A percentile compares a stretch with the other conserved stretches of the same genome.
Evolutionary conservation across 2,797 vertebrate genomes (phyloP).

Genomic region (Intellagama lesueurii): DNA sequence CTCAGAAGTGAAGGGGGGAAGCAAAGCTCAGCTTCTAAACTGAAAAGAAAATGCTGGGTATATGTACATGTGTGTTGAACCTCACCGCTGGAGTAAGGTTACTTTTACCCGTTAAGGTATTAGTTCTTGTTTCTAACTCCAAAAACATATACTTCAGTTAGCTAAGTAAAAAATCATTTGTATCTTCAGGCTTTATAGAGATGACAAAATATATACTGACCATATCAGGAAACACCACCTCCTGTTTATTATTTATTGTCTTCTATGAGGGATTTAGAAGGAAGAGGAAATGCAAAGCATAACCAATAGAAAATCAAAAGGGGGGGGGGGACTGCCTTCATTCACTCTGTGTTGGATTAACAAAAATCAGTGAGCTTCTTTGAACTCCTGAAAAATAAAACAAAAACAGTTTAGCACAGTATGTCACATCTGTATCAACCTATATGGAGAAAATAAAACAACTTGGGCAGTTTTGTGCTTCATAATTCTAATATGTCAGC

Average conservation of each 20-base stretch:
- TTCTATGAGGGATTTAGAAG: slow-evolving; percentile 7
- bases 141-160: neutral
- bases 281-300: neutral
- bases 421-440: slow-evolving; percentile 4
- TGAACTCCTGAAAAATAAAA: slow-evolving; percentile 35
- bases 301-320: slow-evolving; percentile 16
- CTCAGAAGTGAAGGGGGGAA: too few species aligned
- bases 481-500: slow-evolving; percentile 33
- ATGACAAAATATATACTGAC: slow-evolving; percentile 6
- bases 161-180: neutral
- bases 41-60: too few species aligned
- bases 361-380: neutral
- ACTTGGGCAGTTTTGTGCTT: neutral
- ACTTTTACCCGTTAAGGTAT: too few species aligned
- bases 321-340: slow-evolving; percentile 1
- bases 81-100: too few species aligned
- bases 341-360: slow-evolving; percentile 24
- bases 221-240: slow-evolving; percentile 10
- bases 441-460: slow-evolving; percentile 46
- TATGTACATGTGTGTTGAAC: too few species aligned
- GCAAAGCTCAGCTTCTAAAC: too few species aligned
- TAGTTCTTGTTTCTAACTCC: too few species aligned
- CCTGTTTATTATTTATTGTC: slow-evolving; percentile 22
- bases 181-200: slow-evolving; percentile 4
- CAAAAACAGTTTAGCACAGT: slow-evolving; percentile 27